Conservation (phyloP, 2,113 vertebrate species). For the Seriola quinqueradiata region DNA sequence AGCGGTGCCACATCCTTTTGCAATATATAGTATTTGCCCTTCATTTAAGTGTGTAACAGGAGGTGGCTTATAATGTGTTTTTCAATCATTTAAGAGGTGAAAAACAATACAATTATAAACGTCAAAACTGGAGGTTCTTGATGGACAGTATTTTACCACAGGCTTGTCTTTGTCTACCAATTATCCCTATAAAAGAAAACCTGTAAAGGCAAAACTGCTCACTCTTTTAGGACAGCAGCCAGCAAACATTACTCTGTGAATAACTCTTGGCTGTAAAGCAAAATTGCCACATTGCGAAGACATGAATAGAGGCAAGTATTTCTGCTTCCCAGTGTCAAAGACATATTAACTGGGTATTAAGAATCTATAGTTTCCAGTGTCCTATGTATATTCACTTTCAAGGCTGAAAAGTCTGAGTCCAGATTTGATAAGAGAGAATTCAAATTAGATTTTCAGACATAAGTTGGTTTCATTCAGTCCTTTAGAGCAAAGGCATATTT, state of each 20-base stretch:
- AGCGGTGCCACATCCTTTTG: not conserved
- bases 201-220: not conserved
- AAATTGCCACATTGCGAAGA: not conserved
- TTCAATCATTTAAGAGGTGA: not conserved
- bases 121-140: not conserved
- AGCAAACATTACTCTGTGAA: not conserved
- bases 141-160: not conserved
- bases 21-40: not conserved
- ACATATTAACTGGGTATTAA: not conserved
- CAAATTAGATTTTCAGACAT: not conserved
- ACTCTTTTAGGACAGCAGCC: not conserved
- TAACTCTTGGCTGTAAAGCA: not conserved
- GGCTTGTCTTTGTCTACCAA: not conserved
- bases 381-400: not conserved
- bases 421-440: not conserved
- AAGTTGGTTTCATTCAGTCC: not conserved
- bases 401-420: not conserved
- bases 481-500: slow-evolving; percentile 8
- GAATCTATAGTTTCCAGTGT: no score
- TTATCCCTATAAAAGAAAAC: not conserved
- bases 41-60: not conserved
- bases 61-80: not conserved
- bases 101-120: not conserved
- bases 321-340: not conserved
- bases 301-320: not conserved